phyloP scores from a whole-genome alignment of 2,113 vertebrate species.

The Micronycteris hirsuta region DNA sequence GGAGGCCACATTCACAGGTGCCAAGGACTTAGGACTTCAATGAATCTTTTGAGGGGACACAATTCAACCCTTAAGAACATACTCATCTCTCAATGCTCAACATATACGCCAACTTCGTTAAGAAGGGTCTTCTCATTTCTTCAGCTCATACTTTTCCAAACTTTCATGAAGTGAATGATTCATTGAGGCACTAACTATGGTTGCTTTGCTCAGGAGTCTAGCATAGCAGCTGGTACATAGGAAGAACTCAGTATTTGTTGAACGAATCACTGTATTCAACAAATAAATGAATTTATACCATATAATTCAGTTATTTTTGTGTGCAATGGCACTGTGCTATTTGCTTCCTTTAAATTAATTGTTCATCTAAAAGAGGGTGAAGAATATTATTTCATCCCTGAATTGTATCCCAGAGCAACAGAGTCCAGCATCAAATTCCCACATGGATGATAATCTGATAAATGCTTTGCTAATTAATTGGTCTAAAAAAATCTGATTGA shows the following conservation, averaged over 20 bases:
- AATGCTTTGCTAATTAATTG: conserved; percentile 35
- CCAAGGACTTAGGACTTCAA: not conserved
- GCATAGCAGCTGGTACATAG: not conserved
- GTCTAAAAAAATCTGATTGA: conserved; percentile 8
- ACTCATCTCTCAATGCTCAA: not conserved
- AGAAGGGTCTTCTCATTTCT: not conserved
- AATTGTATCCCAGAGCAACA: not conserved
- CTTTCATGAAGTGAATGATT: not conserved
- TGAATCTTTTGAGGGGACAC: not conserved
- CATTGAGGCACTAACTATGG: not conserved
- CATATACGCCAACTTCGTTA: not conserved
- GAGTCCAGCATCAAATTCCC: not conserved
- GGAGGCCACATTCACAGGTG: not conserved
- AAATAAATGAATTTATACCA: not conserved
- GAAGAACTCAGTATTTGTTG: not conserved
- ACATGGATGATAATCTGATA: not conserved
- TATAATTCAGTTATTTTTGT: not conserved
- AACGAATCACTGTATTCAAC: not conserved
- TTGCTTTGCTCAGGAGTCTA: not conserved
- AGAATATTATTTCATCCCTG: not conserved
- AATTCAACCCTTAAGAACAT: not conserved
- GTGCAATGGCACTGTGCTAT: not conserved
- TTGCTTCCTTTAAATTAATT: conserved; percentile 11
- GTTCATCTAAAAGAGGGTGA: not conserved
- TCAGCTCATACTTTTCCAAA: not conserved